phyloP scores from a whole-genome alignment of 2,888 invertebrate species.

The Drosophila melanosoma region DNA sequence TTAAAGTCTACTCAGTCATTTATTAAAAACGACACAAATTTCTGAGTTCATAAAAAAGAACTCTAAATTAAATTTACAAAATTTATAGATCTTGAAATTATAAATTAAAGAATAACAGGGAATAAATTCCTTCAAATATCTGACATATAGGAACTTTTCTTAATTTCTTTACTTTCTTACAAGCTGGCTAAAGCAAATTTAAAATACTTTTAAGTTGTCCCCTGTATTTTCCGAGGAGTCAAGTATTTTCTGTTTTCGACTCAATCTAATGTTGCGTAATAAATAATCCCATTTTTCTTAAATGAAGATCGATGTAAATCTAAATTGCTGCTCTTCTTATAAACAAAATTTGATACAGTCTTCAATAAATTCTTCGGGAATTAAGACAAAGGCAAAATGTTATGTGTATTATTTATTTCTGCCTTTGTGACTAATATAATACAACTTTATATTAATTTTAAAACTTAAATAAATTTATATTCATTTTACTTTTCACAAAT shows the following conservation, averaged over 20 bases:
- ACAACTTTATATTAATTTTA: neutral
- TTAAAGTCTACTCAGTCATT: neutral
- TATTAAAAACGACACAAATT: too few relatives aligned
- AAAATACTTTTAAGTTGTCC: neutral
- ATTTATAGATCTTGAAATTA: too few relatives aligned
- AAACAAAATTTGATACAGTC: neutral
- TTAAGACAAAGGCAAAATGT: neutral
- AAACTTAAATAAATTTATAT: neutral
- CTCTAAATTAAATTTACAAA: too few relatives aligned
- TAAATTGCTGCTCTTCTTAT: too few relatives aligned
- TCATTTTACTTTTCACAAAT: neutral
- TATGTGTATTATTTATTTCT: neutral
- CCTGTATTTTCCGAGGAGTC: neutral
- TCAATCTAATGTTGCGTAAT: neutral
- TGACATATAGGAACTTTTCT: too few relatives aligned
- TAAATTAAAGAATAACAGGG: too few relatives aligned
- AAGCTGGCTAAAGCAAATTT: neutral
- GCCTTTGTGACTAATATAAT: neutral
- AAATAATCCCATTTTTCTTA: too few relatives aligned
- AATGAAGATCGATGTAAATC: too few relatives aligned
- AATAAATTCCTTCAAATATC: too few relatives aligned
- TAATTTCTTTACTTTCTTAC: too few relatives aligned
- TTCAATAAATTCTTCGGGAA: neutral
- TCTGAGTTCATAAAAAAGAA: too few relatives aligned
- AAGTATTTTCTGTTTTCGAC: neutral